phyloP scores from a whole-genome alignment of 2,797 vertebrate genomes.

The Enteromius thamalakanensis region DNA sequence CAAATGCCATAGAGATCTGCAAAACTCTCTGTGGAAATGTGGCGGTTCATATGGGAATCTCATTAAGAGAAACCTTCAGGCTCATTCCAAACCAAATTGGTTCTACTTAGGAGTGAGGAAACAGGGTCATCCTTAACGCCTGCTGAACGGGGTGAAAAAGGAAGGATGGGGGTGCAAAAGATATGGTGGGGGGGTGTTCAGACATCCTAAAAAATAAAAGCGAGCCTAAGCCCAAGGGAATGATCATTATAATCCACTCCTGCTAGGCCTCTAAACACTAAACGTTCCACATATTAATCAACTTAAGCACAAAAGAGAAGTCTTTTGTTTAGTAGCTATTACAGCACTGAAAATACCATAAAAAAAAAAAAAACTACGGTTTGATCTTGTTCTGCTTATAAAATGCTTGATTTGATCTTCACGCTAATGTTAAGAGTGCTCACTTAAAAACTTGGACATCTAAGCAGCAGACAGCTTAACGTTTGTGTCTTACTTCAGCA shows the following conservation, averaged over 20 bases:
- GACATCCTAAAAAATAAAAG: constrained; percentile 63
- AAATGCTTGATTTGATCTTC: constrained; percentile 31
- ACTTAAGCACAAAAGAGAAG: constrained; percentile 48
- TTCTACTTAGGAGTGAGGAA: constrained; percentile 60
- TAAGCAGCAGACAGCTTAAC: not conserved
- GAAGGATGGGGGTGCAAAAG: constrained; percentile 30
- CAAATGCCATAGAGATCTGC: constrained; percentile 43
- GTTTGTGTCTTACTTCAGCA: constrained; percentile 23
- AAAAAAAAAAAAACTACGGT: constrained; percentile 9
- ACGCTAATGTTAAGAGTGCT: not conserved
- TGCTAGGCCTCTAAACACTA: constrained; percentile 51
- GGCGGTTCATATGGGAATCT: constrained; percentile 55
- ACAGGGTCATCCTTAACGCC: constrained; percentile 61
- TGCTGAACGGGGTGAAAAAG: constrained; percentile 51
- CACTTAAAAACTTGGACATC: not conserved
- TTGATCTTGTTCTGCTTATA: constrained; percentile 15
- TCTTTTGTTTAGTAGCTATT: constrained; percentile 55
- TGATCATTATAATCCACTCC: constrained; percentile 62
- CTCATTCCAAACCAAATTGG: constrained; percentile 64
- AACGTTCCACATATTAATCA: constrained; percentile 61
- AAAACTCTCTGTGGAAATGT: constrained; percentile 32
- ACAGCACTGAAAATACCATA: constrained; percentile 46
- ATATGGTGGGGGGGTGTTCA: constrained; percentile 31
- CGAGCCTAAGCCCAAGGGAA: constrained; percentile 54
- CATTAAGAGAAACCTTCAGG: constrained; percentile 64